Evolutionary conservation across 2,113 vertebrate species (phyloP).

Genomic region (Chrysochloris asiatica): DNA sequence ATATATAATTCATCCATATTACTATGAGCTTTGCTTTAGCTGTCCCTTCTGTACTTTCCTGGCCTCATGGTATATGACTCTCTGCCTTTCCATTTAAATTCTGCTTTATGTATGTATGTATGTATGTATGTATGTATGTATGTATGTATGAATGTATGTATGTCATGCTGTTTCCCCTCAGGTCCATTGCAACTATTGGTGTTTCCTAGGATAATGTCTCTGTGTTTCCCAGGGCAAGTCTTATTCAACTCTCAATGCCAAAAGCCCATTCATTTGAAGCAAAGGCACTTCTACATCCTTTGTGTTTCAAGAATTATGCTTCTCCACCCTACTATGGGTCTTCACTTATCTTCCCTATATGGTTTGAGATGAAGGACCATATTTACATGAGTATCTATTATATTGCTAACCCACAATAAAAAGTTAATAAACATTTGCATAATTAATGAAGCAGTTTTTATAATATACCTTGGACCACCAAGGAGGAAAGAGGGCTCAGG

Average conservation of each 20-base stretch:
- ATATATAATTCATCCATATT: not conserved
- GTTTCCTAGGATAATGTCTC: not conserved
- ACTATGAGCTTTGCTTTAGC: not conserved
- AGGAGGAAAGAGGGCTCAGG: too few species aligned
- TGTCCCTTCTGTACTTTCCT: accelerated
- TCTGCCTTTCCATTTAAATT: too few species aligned
- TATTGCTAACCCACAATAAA: too few species aligned
- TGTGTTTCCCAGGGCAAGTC: too few species aligned
- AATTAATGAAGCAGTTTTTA: too few species aligned
- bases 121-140: too few species aligned
- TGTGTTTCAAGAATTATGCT: not conserved
- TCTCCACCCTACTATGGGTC: not conserved
- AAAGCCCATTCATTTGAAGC: not conserved
- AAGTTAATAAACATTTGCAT: too few species aligned
- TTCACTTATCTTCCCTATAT: not conserved
- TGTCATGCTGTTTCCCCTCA: not conserved
- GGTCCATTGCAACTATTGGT: not conserved
- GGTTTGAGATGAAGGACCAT: not conserved
- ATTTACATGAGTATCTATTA: too few species aligned
- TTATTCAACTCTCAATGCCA: not conserved
- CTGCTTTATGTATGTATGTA: too few species aligned
- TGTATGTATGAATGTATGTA: too few species aligned
- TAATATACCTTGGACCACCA: too few species aligned
- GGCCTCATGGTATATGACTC: not conserved
- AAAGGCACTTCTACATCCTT: not conserved